Conservation (phyloP, 64 coral and sea anemone species). For the Platygyra sinensis region DNA sequence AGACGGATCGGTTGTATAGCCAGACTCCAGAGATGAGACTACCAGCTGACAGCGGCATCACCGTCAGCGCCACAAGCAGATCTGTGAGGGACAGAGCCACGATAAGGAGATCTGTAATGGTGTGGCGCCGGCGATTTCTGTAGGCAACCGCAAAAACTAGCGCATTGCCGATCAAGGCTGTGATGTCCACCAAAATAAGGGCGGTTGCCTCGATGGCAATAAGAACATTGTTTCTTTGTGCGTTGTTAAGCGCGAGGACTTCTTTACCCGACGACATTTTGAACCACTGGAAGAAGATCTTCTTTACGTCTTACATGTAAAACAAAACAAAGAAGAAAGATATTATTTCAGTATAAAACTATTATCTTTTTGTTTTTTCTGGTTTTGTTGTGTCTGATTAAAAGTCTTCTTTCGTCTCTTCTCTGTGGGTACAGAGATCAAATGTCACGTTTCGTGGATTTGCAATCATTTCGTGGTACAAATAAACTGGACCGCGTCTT, state of each 20-base stretch:
- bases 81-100: constrained; percentile 59
- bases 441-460: not conserved
- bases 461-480: not conserved
- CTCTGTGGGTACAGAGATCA: not conserved
- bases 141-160: constrained; percentile 68
- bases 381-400: not conserved
- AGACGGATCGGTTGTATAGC: constrained; percentile 45
- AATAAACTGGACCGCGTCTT: not conserved
- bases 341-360: not conserved
- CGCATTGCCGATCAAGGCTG: constrained; percentile 61
- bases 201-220: constrained; percentile 56
- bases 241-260: not conserved
- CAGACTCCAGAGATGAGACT: constrained; percentile 56
- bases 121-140: constrained; percentile 55
- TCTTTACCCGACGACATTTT: not conserved
- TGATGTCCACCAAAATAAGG: constrained; percentile 56
- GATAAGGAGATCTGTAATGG: constrained; percentile 80
- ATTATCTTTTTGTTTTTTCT: not conserved
- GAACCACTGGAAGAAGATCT: not conserved
- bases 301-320: not conserved
- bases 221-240: constrained; percentile 19
- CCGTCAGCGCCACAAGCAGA: constrained; percentile 53
- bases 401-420: not conserved
- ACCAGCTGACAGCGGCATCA: constrained; percentile 62
- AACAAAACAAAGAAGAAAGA: not conserved